phyloP scores from a whole-genome alignment of 2,113 vertebrate species.

The Climacteris rufus region DNA sequence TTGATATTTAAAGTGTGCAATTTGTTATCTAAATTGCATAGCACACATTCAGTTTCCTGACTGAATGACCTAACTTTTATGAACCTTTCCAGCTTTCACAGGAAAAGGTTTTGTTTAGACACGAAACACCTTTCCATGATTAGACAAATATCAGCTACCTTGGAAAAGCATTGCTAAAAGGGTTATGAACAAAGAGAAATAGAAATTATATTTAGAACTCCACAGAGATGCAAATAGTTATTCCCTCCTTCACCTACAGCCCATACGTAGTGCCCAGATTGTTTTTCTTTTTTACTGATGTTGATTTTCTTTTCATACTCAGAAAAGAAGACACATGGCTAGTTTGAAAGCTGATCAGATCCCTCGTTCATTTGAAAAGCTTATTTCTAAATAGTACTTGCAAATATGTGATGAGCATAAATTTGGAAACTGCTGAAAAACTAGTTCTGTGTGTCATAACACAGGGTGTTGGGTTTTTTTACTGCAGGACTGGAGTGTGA shows the following conservation, averaged over 20 bases:
- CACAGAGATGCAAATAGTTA: conserved; percentile 32
- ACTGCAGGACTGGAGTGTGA: conserved; percentile 35
- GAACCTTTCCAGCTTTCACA: conserved; percentile 54
- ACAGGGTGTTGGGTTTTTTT: conserved; percentile 61
- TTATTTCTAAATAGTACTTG: conserved; percentile 73
- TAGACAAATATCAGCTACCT: conserved; percentile 61
- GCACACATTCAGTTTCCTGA: conserved; percentile 10
- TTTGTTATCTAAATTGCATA: conserved; percentile 62
- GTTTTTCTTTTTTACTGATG: conserved; percentile 53
- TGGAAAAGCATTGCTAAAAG: neutral
- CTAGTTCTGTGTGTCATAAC: conserved; percentile 66
- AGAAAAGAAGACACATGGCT: conserved; percentile 48
- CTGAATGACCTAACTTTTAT: conserved; percentile 43
- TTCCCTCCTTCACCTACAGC: conserved; percentile 17
- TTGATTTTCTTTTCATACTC: conserved; percentile 38
- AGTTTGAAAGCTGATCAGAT: conserved; percentile 62
- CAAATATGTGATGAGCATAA: conserved; percentile 69
- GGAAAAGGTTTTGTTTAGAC: conserved; percentile 66
- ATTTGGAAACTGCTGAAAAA: conserved; percentile 70
- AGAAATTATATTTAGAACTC: conserved; percentile 42
- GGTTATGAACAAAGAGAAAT: conserved; percentile 50
- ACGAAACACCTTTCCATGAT: conserved; percentile 53
- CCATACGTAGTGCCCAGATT: neutral
- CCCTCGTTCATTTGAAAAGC: conserved; percentile 70
- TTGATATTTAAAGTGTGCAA: conserved; percentile 62